These are phyloP conservation scores for Halictus quadricinctus DNA, from an alignment of 2,888 invertebrate genomes.

Conservation along the genomic window DNA sequence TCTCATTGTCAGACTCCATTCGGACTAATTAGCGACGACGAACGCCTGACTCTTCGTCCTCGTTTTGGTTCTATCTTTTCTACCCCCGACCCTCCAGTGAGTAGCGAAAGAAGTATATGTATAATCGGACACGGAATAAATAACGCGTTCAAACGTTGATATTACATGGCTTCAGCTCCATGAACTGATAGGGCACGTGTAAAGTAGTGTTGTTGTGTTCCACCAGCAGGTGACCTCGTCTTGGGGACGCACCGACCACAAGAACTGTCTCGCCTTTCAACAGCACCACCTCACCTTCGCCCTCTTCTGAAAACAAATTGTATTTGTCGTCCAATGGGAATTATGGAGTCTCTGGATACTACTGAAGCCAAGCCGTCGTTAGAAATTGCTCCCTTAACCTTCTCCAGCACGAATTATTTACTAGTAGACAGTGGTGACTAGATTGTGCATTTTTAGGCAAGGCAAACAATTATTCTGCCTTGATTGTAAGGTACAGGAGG, in stretches of 20 bases:
- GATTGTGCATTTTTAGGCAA: too few relatives aligned
- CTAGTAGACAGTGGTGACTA: too few relatives aligned
- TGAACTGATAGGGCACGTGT: conserved; percentile 92
- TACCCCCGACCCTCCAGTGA: not conserved
- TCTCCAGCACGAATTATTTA: too few relatives aligned
- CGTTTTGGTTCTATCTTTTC: not conserved
- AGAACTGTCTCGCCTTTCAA: conserved; percentile 93
- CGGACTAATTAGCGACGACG: not conserved
- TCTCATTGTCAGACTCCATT: not conserved
- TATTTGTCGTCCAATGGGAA: conserved; percentile 1
- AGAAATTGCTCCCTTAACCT: too few relatives aligned
- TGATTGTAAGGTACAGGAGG: too few relatives aligned
- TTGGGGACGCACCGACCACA: conserved; percentile 93
- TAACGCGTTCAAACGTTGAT: conserved; percentile 78
- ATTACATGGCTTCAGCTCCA: conserved; percentile 87
- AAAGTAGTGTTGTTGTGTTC: conserved; percentile 90
- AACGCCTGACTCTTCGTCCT: not conserved
- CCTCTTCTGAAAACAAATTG: conserved; percentile 76
- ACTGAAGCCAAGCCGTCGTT: not conserved
- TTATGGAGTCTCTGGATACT: too few relatives aligned
- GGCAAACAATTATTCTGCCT: too few relatives aligned
- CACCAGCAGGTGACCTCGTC: conserved; percentile 93
- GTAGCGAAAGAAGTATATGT: not conserved
- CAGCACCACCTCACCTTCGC: conserved; percentile 85
- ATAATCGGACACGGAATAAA: conserved; percentile 44